Evolutionary conservation across 2,113 vertebrate genomes (phyloP).

Genomic region (Vanacampus margaritifer): DNA sequence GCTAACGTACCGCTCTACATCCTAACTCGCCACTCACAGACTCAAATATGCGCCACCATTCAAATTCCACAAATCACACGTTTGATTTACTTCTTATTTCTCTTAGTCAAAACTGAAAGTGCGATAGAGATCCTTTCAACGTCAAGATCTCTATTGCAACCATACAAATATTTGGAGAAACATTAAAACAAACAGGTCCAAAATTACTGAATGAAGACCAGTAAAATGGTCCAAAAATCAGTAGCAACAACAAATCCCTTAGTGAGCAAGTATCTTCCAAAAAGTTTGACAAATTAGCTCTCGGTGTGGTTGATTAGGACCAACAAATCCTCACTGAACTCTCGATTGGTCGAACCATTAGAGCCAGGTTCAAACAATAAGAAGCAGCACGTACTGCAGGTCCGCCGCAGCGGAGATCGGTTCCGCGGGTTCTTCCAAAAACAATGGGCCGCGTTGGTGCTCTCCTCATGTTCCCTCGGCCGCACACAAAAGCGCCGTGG

Average conservation of each 20-base stretch:
- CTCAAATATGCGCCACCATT: background rate
- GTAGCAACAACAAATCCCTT: slow-evolving; percentile 2
- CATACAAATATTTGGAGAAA: background rate
- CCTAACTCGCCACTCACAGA: background rate
- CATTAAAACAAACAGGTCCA: background rate
- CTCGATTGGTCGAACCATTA: slow-evolving; percentile 23
- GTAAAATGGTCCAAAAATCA: background rate
- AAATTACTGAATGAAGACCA: background rate
- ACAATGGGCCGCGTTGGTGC: slow-evolving; percentile 22
- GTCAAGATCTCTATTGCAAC: no score
- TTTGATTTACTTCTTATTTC: background rate
- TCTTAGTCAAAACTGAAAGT: background rate
- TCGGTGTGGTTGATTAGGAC: slow-evolving; percentile 18
- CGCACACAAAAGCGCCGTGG: slow-evolving; percentile 39
- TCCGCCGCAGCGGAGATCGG: slow-evolving; percentile 34
- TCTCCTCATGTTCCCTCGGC: slow-evolving; percentile 29
- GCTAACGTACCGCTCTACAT: background rate
- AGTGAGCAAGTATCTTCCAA: background rate
- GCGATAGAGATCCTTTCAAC: no score
- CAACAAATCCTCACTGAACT: slow-evolving; percentile 14
- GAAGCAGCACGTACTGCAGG: slow-evolving; percentile 14
- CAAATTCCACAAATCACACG: background rate
- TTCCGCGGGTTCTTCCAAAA: slow-evolving; percentile 14
- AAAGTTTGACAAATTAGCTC: slow-evolving; percentile 22
- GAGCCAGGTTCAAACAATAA: slow-evolving; percentile 17